phyloP scores from a whole-genome alignment of 2,113 vertebrate genomes.

The Crotalus helleri region DNA sequence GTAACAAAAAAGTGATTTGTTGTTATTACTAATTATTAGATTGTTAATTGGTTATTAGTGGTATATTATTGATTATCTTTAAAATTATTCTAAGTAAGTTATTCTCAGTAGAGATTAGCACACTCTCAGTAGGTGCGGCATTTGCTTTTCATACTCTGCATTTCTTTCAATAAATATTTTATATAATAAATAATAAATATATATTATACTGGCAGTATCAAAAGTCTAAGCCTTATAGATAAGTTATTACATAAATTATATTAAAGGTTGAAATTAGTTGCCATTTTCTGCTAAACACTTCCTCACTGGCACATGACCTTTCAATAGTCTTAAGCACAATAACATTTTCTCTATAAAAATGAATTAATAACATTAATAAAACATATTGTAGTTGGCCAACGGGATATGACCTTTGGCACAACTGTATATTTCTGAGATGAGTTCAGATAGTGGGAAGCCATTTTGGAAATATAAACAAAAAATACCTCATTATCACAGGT shows the following conservation, averaged over 20 bases:
- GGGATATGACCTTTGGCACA: neutral
- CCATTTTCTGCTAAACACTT: neutral
- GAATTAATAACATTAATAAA: neutral
- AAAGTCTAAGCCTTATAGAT: neutral
- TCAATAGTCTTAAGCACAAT: neutral
- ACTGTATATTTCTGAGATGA: neutral
- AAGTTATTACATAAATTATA: neutral
- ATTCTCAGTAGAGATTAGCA: neutral
- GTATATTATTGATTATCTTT: neutral
- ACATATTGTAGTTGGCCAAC: neutral
- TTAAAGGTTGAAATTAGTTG: neutral
- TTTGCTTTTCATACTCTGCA: neutral
- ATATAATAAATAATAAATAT: neutral
- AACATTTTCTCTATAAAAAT: neutral
- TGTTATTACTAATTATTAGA: neutral
- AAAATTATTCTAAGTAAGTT: neutral
- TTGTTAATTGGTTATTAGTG: neutral
- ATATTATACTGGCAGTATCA: neutral
- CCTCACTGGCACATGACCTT: neutral
- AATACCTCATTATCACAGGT: neutral
- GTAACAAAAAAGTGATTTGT: neutral
- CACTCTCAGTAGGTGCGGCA: neutral
- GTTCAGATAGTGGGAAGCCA: too few species aligned
- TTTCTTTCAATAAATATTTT: neutral
- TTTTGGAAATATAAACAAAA: neutral